A percentile compares a stretch with the other conserved stretches of the same genome.
phyloP scores from a whole-genome alignment of 2,888 invertebrate species.

The Copidosoma aretas region DNA sequence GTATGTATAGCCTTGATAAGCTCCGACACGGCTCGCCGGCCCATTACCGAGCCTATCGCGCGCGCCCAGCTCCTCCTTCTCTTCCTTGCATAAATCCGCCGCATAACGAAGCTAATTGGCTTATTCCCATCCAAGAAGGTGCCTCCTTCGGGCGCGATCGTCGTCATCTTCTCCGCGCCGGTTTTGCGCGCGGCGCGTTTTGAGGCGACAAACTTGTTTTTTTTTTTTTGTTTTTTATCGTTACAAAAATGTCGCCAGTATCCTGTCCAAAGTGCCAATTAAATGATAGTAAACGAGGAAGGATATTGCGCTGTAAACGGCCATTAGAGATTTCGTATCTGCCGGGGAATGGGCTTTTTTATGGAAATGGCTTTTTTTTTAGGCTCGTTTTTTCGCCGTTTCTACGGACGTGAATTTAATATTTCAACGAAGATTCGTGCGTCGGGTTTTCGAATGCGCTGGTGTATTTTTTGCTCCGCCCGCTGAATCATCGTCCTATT shows the following conservation, averaged over 20 bases:
- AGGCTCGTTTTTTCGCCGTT: background rate
- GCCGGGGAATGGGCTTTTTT: conserved; percentile 8
- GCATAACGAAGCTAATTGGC: conserved; percentile 39
- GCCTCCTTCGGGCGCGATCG: conserved; percentile 6
- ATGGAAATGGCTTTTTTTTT: background rate
- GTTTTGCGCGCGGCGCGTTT: background rate
- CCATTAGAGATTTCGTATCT: conserved; percentile 17
- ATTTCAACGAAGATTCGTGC: no score
- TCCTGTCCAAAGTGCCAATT: background rate
- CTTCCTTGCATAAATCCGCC: conserved; percentile 18
- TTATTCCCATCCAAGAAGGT: background rate
- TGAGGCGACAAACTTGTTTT: background rate
- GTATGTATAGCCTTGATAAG: conserved; percentile 36
- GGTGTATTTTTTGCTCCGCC: no score
- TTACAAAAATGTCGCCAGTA: conserved; percentile 10
- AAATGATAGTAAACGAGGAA: conserved; percentile 18
- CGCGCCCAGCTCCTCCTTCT: conserved; percentile 14
- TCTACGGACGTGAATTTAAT: background rate
- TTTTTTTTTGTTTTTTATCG: no score
- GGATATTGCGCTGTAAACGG: conserved; percentile 38
- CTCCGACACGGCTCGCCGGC: conserved; percentile 35
- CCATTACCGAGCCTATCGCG: conserved; percentile 36
- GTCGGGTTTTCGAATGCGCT: no score
- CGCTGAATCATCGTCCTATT: no score
- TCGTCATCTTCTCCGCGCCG: background rate